Conservation (phyloP, 2,113 vertebrate genomes). For the Bos indicus region DNA sequence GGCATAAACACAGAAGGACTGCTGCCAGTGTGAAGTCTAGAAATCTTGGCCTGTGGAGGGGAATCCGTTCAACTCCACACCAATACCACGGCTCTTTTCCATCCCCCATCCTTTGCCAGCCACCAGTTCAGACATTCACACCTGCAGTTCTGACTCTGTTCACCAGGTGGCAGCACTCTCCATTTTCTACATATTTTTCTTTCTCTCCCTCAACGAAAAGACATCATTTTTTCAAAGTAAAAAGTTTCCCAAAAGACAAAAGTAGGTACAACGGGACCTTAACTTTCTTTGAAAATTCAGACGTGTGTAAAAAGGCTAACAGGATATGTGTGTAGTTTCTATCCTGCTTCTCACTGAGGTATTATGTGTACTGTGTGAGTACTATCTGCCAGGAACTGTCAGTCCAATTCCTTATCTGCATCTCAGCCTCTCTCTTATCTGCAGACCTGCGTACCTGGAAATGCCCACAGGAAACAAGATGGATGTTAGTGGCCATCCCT, state of each 20-base stretch:
- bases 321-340: background rate
- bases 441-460: background rate
- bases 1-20: background rate
- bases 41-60: background rate
- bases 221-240: too few relatives aligned
- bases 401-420: background rate
- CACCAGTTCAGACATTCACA: background rate
- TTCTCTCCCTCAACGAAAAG: background rate
- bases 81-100: background rate
- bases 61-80: background rate
- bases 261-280: too few relatives aligned
- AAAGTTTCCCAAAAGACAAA: too few relatives aligned
- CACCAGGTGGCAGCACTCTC: background rate
- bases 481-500: background rate
- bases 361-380: background rate
- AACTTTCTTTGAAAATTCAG: background rate
- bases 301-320: background rate
- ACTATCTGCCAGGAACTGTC: background rate
- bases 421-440: background rate
- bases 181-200: background rate
- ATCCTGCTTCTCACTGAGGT: background rate
- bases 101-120: background rate
- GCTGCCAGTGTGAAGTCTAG: background rate
- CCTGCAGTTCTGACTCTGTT: background rate
- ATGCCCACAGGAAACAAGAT: background rate